A percentile compares a stretch with the other conserved stretches of the same genome.
These are phyloP conservation scores for Camponotus floridanus DNA, from an alignment of 1,140 invertebrate species.

Conservation along the genomic window DNA sequence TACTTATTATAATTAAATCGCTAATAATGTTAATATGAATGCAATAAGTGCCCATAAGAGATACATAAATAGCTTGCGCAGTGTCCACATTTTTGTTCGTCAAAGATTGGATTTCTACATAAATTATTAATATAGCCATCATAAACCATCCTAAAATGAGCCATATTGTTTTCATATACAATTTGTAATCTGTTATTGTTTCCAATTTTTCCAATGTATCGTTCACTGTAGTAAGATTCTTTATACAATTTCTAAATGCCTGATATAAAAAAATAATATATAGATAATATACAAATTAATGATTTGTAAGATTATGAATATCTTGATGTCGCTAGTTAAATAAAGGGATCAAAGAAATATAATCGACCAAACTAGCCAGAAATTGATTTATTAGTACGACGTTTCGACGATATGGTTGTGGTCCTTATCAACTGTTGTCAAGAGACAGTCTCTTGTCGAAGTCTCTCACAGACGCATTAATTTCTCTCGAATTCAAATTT, in stretches of 20 bases:
- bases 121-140: neutral
- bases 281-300: neutral
- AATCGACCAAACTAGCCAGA: too few species aligned
- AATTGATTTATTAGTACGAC: too few species aligned
- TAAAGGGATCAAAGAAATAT: too few species aligned
- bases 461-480: too few species aligned
- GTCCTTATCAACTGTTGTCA: too few species aligned
- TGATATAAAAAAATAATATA: neutral
- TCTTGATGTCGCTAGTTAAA: too few species aligned
- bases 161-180: neutral
- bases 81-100: neutral
- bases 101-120: too few species aligned
- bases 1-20: neutral
- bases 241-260: conserved; percentile 35
- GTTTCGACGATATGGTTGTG: too few species aligned
- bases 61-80: neutral
- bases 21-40: neutral
- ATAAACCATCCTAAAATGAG: neutral
- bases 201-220: conserved; percentile 22
- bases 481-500: too few species aligned
- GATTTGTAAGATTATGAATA: too few species aligned
- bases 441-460: too few species aligned
- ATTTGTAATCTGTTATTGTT: conserved; percentile 5
- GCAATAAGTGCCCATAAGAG: neutral
- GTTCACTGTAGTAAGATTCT: neutral